phyloP scores from a whole-genome alignment of 2,888 invertebrate species.

The Trimorus sp. region DNA sequence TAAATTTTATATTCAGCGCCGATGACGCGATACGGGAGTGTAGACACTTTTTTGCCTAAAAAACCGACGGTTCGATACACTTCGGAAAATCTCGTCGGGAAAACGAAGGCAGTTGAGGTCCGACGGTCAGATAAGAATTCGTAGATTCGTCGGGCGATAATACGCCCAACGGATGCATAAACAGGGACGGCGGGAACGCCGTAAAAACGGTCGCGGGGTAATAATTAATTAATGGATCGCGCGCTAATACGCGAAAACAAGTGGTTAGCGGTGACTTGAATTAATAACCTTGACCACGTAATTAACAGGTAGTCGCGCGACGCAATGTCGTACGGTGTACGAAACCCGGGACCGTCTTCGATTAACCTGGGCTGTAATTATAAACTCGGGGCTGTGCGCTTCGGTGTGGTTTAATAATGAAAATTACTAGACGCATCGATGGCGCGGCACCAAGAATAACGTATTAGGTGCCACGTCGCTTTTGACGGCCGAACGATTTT shows the following conservation, averaged over 20 bases:
- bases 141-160: too few relatives aligned
- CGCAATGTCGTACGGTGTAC: conserved; percentile 63
- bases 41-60: too few relatives aligned
- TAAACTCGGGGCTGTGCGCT: conserved; percentile 26
- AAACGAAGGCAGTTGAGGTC: too few relatives aligned
- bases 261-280: conserved; percentile 73
- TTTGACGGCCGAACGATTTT: conserved; percentile 27
- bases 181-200: conserved; percentile 9
- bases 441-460: conserved; percentile 42
- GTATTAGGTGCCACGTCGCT: conserved; percentile 17
- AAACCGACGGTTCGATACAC: too few relatives aligned
- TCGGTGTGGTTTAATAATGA: conserved; percentile 44
- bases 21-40: too few relatives aligned
- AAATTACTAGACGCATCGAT: conserved; percentile 62
- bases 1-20: too few relatives aligned
- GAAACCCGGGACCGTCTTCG: conserved; percentile 69
- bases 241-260: conserved; percentile 72
- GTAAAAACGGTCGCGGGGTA: conserved; percentile 52
- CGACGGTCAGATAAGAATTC: too few relatives aligned
- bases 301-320: conserved; percentile 74
- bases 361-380: conserved; percentile 68
- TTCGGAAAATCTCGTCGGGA: too few relatives aligned
- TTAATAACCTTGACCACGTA: conserved; percentile 76
- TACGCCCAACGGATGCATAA: too few relatives aligned
- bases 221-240: conserved; percentile 75